Evolutionary conservation across 2,113 vertebrate species (phyloP).

Genomic region (Actinemys pallida): DNA sequence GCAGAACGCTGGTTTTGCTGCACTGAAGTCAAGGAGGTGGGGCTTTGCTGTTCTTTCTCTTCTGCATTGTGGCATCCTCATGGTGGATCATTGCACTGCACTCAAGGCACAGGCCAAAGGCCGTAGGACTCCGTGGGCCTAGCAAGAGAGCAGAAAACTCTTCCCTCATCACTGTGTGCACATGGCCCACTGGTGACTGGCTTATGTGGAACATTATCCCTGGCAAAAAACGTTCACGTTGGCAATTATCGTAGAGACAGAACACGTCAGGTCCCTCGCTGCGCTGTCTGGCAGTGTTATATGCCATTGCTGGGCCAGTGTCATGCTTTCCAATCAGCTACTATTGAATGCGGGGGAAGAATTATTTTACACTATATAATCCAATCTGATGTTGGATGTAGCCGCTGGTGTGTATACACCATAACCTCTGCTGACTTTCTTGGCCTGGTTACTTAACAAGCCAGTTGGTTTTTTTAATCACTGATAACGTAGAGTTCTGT

Average conservation of each 20-base stretch:
- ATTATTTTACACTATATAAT: neutral
- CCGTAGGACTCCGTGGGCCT: neutral
- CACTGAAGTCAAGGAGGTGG: neutral
- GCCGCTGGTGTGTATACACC: neutral
- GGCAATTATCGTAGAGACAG: neutral
- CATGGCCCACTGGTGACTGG: neutral
- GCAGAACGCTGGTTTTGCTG: neutral
- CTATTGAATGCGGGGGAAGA: neutral
- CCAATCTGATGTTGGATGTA: neutral
- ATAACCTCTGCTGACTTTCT: neutral
- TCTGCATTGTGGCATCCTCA: neutral
- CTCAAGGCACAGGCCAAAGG: neutral
- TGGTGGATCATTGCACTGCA: rapidly evolving
- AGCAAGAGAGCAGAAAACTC: neutral
- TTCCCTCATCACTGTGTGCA: neutral
- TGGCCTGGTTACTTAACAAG: neutral
- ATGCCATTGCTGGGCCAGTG: neutral
- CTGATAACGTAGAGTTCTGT: no score
- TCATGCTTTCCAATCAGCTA: no score
- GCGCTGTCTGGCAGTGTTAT: neutral
- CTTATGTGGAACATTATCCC: neutral
- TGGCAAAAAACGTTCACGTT: neutral
- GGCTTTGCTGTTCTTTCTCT: neutral
- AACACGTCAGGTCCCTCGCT: neutral
- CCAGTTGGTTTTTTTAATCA: neutral